Conservation (phyloP, 2,113 vertebrate genomes). For the Xyrauchen texanus region DNA sequence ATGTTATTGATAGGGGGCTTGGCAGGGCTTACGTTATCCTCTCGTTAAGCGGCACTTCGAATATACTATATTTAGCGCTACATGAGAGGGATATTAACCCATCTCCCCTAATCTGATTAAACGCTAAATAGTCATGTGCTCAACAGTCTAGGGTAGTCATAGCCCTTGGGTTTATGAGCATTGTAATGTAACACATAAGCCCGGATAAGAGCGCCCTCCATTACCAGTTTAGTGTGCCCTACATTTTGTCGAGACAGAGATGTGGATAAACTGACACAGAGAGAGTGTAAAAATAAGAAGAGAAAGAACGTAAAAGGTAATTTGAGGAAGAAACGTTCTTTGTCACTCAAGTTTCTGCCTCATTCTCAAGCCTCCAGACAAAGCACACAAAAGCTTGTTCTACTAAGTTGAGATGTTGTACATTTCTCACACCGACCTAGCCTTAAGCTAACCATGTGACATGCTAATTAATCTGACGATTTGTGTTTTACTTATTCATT, state of each 20-base stretch:
- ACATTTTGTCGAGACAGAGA: neutral
- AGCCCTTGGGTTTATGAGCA: slow-evolving; percentile 22
- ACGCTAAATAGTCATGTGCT: slow-evolving; percentile 48
- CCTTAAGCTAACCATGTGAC: slow-evolving; percentile 24
- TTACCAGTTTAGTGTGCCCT: slow-evolving; percentile 11
- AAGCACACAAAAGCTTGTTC: neutral
- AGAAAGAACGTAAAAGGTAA: no score
- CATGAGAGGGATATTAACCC: slow-evolving; percentile 55
- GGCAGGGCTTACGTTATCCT: slow-evolving; percentile 22
- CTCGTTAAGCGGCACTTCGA: slow-evolving; percentile 24
- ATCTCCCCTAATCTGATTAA: slow-evolving; percentile 55
- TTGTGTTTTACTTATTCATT: slow-evolving; percentile 13
- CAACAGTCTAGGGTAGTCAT: slow-evolving; percentile 33
- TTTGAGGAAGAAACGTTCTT: neutral
- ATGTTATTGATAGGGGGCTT: neutral
- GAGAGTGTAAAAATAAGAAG: neutral
- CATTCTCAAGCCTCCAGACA: slow-evolving; percentile 2
- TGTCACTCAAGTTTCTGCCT: neutral
- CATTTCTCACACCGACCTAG: neutral
- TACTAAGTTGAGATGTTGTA: no score
- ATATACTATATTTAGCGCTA: slow-evolving; percentile 53
- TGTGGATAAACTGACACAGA: neutral
- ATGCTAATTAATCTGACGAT: neutral
- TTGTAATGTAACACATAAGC: neutral
- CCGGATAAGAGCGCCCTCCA: no score